Evolutionary conservation across 2,797 vertebrate species (phyloP).

Genomic region (Eulemur rubriventer): DNA sequence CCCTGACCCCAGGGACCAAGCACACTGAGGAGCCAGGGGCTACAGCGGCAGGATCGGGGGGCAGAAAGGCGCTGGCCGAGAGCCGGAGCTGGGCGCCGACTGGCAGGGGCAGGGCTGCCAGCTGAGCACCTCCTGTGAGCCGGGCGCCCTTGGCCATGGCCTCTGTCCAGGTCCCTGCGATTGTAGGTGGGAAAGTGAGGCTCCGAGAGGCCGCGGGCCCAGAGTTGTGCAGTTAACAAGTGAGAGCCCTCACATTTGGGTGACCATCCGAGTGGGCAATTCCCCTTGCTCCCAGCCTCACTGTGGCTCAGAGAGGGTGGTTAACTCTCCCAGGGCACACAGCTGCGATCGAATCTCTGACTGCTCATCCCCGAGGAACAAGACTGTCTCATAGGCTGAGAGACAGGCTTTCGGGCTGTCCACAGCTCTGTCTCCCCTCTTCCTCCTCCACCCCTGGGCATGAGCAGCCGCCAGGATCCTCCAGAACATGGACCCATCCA

Average conservation of each 20-base stretch:
- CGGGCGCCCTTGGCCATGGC: rapidly evolving
- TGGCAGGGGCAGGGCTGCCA: neutral
- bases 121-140: neutral
- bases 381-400: neutral
- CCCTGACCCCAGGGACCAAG: neutral
- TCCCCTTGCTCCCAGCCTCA: neutral
- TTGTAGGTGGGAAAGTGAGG: neutral
- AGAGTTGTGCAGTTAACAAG: no score
- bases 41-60: neutral
- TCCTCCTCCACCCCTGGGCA: neutral
- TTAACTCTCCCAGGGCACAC: neutral
- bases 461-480: constrained; percentile 93
- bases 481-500: constrained; percentile 93
- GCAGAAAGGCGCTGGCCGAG: neutral
- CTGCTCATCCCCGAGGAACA: neutral
- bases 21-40: neutral
- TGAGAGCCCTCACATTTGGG: no score
- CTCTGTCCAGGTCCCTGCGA: no score
- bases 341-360: rapidly evolving
- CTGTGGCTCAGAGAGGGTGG: neutral
- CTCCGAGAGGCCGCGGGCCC: neutral
- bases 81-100: neutral
- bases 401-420: neutral
- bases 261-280: no score
- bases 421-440: neutral